Evolutionary conservation across 2,888 invertebrate species (phyloP).

Genomic region (Tetanocera ferruginea): DNA sequence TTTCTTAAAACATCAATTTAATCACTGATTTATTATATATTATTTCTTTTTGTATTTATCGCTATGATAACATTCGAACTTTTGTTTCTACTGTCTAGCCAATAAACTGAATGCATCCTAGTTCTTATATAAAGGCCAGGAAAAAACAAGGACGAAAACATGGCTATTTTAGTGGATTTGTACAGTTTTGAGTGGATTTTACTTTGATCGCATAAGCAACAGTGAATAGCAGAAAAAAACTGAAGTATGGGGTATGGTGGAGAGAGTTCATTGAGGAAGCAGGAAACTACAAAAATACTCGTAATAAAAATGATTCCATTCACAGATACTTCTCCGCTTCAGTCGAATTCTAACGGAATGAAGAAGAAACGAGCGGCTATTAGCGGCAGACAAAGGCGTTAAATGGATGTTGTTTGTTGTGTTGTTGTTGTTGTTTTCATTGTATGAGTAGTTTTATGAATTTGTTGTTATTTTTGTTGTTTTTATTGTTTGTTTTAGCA

Average conservation of each 20-base stretch:
- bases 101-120: background rate
- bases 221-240: slow-evolving; percentile 23
- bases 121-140: background rate
- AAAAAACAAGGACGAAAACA: background rate
- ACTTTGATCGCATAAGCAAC: slow-evolving; percentile 15
- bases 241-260: slow-evolving; percentile 1
- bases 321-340: slow-evolving; percentile 38
- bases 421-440: slow-evolving; percentile 26
- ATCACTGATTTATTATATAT: slow-evolving; percentile 3
- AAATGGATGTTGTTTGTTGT: slow-evolving; percentile 37
- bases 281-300: slow-evolving; percentile 57
- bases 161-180: slow-evolving; percentile 20
- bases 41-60: slow-evolving; percentile 16
- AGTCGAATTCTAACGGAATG: slow-evolving; percentile 7
- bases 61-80: background rate
- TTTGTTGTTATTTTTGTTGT: slow-evolving; percentile 47
- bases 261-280: slow-evolving; percentile 34
- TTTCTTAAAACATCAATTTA: too few relatives aligned
- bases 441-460: slow-evolving; percentile 61
- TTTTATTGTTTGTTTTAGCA: background rate
- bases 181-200: slow-evolving; percentile 25
- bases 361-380: slow-evolving; percentile 51
- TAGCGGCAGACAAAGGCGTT: slow-evolving; percentile 53
- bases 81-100: slow-evolving; percentile 7
- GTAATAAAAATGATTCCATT: slow-evolving; percentile 61